These are phyloP conservation scores for Stomatorhinus walkeri DNA, from an alignment of 2,797 vertebrate genomes.

Conservation along the genomic window DNA sequence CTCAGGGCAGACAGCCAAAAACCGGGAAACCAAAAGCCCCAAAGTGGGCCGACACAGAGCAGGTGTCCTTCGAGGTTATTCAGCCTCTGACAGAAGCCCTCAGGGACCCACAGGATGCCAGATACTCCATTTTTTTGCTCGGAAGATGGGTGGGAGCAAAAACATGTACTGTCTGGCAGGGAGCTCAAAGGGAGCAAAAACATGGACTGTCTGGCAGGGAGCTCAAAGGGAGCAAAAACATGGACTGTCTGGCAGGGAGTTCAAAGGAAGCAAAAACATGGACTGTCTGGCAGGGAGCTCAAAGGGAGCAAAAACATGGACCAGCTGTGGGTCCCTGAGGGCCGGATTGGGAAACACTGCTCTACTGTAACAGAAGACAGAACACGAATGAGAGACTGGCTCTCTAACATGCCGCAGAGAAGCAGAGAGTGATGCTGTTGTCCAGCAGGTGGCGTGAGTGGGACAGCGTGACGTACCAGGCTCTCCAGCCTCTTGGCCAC, in stretches of 20 bases:
- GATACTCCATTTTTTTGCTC: background rate
- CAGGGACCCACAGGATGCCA: background rate
- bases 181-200: too few species aligned
- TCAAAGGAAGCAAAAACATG: background rate
- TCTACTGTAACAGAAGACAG: background rate
- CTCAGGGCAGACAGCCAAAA: background rate
- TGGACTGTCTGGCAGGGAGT: too few species aligned
- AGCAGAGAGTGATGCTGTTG: background rate
- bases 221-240: too few species aligned
- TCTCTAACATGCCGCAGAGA: background rate
- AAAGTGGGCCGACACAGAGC: background rate
- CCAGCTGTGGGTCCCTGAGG: background rate
- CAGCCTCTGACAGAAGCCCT: background rate
- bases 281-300: background rate
- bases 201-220: too few species aligned
- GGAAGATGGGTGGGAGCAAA: background rate
- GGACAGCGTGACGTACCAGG: constrained; percentile 60
- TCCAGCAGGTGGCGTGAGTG: background rate
- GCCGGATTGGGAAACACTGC: background rate
- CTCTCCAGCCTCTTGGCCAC: constrained; percentile 95
- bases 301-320: background rate
- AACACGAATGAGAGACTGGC: background rate
- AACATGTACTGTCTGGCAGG: too few species aligned
- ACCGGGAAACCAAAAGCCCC: background rate
- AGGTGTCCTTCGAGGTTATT: background rate